Evolutionary conservation across 2,113 vertebrate species (phyloP).

Genomic region (Scytalopus superciliaris): DNA sequence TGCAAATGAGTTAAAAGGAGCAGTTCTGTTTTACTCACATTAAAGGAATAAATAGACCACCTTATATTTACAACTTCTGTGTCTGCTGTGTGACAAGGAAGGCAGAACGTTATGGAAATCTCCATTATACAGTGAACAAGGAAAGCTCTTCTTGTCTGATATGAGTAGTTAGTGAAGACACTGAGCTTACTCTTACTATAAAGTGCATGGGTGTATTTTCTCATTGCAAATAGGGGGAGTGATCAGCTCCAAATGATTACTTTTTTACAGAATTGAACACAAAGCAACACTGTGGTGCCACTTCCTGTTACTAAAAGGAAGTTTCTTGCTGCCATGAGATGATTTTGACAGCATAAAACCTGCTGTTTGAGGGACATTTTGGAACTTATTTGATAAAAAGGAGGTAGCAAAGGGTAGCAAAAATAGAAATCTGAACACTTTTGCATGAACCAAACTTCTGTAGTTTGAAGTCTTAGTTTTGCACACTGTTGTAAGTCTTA

Average conservation of each 20-base stretch:
- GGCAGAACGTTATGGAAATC: not conserved
- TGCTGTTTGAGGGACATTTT: not conserved
- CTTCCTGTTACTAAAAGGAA: not conserved
- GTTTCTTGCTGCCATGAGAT: not conserved
- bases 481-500: not conserved
- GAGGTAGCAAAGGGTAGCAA: not conserved
- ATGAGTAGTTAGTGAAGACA: not conserved
- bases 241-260: not conserved
- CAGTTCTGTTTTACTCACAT: not conserved
- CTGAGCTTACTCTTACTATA: not conserved
- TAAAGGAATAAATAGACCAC: not conserved
- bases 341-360: not conserved
- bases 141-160: not conserved
- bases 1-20: not conserved
- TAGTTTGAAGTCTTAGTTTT: not conserved
- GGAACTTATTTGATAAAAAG: not conserved
- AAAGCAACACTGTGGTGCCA: not conserved
- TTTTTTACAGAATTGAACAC: not conserved
- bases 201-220: not conserved
- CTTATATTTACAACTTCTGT: not conserved
- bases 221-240: not conserved
- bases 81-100: not conserved
- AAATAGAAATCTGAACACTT: not conserved
- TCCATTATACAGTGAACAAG: not conserved
- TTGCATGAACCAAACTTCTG: not conserved